A percentile compares a stretch with the other conserved stretches of the same genome.
These are phyloP conservation scores for Falco cherrug DNA, from an alignment of 2,797 vertebrate species.

Conservation along the genomic window DNA sequence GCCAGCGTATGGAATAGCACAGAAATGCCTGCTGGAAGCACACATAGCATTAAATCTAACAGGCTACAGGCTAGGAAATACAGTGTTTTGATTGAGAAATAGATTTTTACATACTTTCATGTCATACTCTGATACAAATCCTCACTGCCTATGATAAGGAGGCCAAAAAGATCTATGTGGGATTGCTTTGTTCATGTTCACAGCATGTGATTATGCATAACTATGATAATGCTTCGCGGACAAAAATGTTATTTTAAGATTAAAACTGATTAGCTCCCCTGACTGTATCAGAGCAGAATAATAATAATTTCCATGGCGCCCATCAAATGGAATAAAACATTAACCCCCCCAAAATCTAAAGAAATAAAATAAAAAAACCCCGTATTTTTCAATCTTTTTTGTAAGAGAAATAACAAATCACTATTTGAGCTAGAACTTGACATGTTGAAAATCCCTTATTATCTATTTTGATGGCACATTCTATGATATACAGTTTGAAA, in stretches of 20 bases:
- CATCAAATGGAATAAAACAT: slow-evolving; percentile 26
- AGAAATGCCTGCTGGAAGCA: neutral
- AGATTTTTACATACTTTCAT: neutral
- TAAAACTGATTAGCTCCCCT: slow-evolving; percentile 34
- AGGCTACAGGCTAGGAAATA: neutral
- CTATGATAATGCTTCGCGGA: neutral
- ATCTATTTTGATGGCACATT: neutral
- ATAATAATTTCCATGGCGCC: neutral
- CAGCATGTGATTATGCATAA: neutral
- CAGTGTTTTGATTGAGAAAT: neutral
- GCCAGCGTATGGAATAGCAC: neutral
- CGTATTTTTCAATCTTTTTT: neutral
- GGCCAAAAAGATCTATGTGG: neutral
- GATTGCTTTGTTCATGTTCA: neutral
- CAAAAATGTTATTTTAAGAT: slow-evolving; percentile 34
- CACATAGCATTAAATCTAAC: neutral
- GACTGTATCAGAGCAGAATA: slow-evolving; percentile 1
- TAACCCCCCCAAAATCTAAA: neutral
- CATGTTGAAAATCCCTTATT: neutral
- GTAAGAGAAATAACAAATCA: neutral
- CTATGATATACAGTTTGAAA: neutral
- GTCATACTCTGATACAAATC: neutral
- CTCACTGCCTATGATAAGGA: neutral
- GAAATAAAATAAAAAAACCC: neutral
- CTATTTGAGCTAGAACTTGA: neutral